Evolutionary conservation across 92 coral and sea anemone genomes (phyloP), one percentile per base, ranked within the genome.

Genomic region (Micromussa lordhowensis): DNA sequence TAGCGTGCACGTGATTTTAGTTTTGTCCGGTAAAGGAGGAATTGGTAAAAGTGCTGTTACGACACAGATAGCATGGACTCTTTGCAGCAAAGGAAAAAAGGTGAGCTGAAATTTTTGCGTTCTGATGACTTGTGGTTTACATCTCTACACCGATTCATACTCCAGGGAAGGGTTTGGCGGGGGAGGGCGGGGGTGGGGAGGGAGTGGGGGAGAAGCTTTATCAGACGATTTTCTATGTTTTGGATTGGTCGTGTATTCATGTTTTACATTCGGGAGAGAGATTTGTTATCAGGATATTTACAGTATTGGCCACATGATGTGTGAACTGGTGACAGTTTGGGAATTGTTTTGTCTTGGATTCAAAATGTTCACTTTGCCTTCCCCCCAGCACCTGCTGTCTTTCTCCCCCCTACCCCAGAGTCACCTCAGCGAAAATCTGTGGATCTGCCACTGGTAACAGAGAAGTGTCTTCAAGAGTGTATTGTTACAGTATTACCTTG

Each of bases 21-120:
- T 97, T 40, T 78, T 97, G 53, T 96, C 99, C 63, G 99, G 99
- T 14, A 96, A 97, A 87, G 99, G 99, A 74, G 99, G 99, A n/a
- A 98, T 97, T 36, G 99, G 99, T 0, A 97, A 96, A 75, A 94
- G 98, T 34, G 96, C 99, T 1, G 90, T 97, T 7, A 91, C 98
- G 5, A 94, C 99, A 40, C 99, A 97, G 78, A 91, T 97, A 69
- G 96, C 98, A 30, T 97, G 98, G 95, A 86, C 95, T 24, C 91
- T 97, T 40, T 93, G 94, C 93, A 92, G 79, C 44, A 79, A 87
- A 57, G 99, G 99, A 69, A 89, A 86, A 87, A 97, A 94, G 98
- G 99, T 97, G 44, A 19, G 59, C 63, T 35, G 26, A 40, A 28
- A 24, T n/a, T 30, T 86, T 88, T 90, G 48, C 77, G 10, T 87